Evolutionary conservation across 2,113 vertebrate genomes (phyloP).

Genomic region (Protobothrops flavoviridis): DNA sequence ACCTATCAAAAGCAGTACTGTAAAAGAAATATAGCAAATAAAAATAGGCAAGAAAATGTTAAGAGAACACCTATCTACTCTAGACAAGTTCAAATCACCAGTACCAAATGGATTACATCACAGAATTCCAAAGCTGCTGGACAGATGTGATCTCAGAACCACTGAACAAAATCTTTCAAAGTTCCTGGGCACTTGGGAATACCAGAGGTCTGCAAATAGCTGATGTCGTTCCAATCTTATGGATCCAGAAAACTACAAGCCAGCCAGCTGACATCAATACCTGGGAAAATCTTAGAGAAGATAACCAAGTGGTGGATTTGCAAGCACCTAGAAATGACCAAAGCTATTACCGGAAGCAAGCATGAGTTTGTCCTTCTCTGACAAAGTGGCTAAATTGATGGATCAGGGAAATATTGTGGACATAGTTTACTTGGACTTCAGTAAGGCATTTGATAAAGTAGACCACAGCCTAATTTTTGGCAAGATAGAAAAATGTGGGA

Average conservation of each 20-base stretch:
- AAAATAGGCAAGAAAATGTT: not conserved
- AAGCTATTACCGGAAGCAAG: too few relatives aligned
- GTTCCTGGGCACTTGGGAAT: not conserved
- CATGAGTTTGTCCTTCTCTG: too few relatives aligned
- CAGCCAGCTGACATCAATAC: too few relatives aligned
- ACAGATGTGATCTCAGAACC: not conserved
- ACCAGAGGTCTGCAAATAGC: not conserved
- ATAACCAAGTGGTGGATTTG: too few relatives aligned
- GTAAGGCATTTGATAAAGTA: too few relatives aligned
- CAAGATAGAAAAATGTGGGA: too few relatives aligned
- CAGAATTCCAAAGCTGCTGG: not conserved
- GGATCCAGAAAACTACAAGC: not conserved
- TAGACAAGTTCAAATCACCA: not conserved
- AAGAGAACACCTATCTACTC: not conserved
- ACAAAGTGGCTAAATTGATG: too few relatives aligned
- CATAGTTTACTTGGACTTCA: too few relatives aligned
- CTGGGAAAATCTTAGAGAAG: too few relatives aligned
- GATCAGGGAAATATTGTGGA: too few relatives aligned
- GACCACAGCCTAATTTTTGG: too few relatives aligned
- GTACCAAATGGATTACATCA: not conserved
- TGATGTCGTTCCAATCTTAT: not conserved
- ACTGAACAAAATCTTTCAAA: not conserved
- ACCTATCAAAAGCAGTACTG: not conserved
- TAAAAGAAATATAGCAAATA: not conserved
- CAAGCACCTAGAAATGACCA: too few relatives aligned